These are phyloP conservation scores for Cyprichromis sp. DNA, from an alignment of 2,113 vertebrate species.

Conservation along the genomic window DNA sequence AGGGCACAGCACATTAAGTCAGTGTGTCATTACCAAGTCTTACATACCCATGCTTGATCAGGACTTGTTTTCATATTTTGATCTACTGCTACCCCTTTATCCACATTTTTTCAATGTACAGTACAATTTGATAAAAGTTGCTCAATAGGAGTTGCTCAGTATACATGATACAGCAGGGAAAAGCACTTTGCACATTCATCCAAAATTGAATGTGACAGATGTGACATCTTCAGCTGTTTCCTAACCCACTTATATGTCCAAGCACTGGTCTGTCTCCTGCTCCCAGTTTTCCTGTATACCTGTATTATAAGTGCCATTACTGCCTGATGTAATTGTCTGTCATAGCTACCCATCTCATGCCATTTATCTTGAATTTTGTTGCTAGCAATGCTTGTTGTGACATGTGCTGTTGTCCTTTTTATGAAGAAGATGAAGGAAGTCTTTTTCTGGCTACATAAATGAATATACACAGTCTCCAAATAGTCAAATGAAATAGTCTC, in stretches of 20 bases:
- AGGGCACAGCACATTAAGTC: background rate
- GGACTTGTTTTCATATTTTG: background rate
- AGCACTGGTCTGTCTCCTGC: background rate
- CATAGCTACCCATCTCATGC: background rate
- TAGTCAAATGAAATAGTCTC: background rate
- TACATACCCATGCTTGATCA: background rate
- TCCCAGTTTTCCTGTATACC: background rate
- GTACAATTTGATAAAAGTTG: background rate
- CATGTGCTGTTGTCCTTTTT: background rate
- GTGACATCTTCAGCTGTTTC: background rate
- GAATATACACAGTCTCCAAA: background rate
- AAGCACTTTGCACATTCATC: background rate
- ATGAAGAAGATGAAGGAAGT: background rate
- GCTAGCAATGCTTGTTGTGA: background rate
- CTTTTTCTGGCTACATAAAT: background rate
- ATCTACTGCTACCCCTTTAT: background rate
- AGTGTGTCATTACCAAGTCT: background rate
- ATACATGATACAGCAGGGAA: background rate
- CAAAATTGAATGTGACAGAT: background rate
- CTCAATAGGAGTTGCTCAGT: background rate
- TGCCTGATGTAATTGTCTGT: background rate
- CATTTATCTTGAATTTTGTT: background rate
- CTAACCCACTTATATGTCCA: background rate
- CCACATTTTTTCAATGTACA: background rate
- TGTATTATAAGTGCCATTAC: background rate